These are phyloP conservation scores for Cephus pygmeus DNA, from an alignment of 2,888 invertebrate genomes.

Conservation along the genomic window DNA sequence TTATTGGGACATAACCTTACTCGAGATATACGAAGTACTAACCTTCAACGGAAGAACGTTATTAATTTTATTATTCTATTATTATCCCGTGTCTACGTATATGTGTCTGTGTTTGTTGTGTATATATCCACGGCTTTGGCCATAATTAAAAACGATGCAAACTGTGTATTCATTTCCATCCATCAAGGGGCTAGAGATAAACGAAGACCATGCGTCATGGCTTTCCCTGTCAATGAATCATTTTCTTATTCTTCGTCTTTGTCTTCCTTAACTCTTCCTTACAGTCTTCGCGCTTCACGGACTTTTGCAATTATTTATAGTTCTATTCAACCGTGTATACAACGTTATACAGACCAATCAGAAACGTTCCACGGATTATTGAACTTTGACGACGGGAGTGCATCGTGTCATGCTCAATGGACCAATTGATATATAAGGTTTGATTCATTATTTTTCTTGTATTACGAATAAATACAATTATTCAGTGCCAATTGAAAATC, in stretches of 20 bases:
- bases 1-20: background rate
- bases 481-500: background rate
- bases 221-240: background rate
- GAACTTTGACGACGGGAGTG: background rate
- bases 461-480: background rate
- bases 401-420: background rate
- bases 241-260: background rate
- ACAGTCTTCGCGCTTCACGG: background rate
- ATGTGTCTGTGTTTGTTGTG: no score
- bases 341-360: background rate
- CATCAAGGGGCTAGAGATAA: background rate
- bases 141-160: background rate
- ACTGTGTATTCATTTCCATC: background rate
- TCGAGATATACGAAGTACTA: background rate
- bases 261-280: background rate
- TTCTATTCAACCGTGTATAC: background rate
- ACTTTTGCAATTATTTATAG: background rate
- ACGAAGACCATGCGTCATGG: background rate
- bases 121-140: background rate
- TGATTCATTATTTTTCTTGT: background rate
- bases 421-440: background rate
- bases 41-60: background rate
- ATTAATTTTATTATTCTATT: background rate
- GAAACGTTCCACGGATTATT: background rate
- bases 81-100: background rate